Evolutionary conservation across 1,140 invertebrate genomes (phyloP), one percentile per base, ranked within the genome.

Genomic region (Aethina tumida): DNA sequence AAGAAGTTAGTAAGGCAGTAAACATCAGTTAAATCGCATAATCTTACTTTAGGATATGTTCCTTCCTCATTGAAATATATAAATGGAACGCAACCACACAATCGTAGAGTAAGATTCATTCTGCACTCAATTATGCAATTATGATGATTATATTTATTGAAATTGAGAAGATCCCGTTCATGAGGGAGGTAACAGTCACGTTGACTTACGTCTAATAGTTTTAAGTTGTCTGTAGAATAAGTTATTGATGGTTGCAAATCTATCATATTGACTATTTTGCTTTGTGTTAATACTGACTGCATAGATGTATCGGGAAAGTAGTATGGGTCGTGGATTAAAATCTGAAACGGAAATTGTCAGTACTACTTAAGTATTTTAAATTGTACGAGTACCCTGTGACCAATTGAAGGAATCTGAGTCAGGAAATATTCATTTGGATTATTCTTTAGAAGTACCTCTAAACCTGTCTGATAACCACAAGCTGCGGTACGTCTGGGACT

Each of bases 91-190:
- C 78, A 81, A 9, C 68, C 63, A 44, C 78, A 81, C 1, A 49
- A 47, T 2, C 53, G 37, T 2, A 58, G 51, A 1, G 68, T 61
- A 9, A 67, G 55, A 5, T 54, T 49, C 8, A 68, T 56, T 12
- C 71, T 63, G 45, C 73, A 73, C 34, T 71, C 67, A 0, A 64
- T 60, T 59, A 78, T 62, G 48, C 78, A 81, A 47, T 81, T 81
- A 34, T 71, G 64, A 39, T 71, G 77, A 0, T 73, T 71, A 35
- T 79, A 79, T 1, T 60, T 58, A 2, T 49, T 47, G 8, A 73
- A 64, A 2, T 52, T 45, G 0, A 49, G 45, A 8, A 66, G 41
- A 31, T 50, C 42, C 0, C 49, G 56, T 62, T 81, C 75, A 13
- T 70, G 47, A 3, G 50, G 47, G 45, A 75, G 76, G 22, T 75